phyloP scores from a whole-genome alignment of 1,140 invertebrate genomes.

The Calliopsis andreniformis region DNA sequence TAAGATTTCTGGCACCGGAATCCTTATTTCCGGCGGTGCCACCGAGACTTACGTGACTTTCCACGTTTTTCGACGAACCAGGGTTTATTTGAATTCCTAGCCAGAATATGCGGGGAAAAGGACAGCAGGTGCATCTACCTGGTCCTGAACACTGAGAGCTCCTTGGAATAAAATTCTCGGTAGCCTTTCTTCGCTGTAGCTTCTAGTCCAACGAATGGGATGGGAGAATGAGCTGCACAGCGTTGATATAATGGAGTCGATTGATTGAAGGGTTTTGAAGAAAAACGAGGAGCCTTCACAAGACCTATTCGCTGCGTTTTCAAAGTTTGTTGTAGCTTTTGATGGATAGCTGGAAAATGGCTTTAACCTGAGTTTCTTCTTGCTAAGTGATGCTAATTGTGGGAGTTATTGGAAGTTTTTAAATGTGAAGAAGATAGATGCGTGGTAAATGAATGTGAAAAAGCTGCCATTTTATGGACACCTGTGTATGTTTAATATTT shows the following conservation, averaged over 20 bases:
- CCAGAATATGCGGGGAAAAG: background rate
- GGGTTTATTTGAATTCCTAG: constrained; percentile 55
- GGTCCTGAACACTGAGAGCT: background rate
- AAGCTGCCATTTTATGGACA: no score
- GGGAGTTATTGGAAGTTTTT: no score
- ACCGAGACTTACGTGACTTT: constrained; percentile 17
- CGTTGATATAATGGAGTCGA: constrained; percentile 15
- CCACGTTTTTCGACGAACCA: background rate
- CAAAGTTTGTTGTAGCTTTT: no score
- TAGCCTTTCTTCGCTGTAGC: background rate
- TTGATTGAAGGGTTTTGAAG: background rate
- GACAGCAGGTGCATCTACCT: background rate
- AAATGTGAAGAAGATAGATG: background rate
- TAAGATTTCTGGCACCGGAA: constrained; percentile 55
- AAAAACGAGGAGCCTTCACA: background rate
- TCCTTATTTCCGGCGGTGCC: constrained; percentile 30
- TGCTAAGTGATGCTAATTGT: background rate
- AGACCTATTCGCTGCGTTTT: no score
- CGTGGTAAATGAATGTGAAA: no score
- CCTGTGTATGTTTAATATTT: no score
- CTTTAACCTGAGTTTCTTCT: no score
- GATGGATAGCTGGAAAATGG: no score
- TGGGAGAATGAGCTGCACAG: background rate
- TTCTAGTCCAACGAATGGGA: background rate
- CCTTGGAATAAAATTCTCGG: background rate